A percentile compares a stretch with the other conserved stretches of the same genome.
These are phyloP conservation scores for Plectropomus leopardus DNA, from an alignment of 2,113 vertebrate genomes.

Conservation along the genomic window DNA sequence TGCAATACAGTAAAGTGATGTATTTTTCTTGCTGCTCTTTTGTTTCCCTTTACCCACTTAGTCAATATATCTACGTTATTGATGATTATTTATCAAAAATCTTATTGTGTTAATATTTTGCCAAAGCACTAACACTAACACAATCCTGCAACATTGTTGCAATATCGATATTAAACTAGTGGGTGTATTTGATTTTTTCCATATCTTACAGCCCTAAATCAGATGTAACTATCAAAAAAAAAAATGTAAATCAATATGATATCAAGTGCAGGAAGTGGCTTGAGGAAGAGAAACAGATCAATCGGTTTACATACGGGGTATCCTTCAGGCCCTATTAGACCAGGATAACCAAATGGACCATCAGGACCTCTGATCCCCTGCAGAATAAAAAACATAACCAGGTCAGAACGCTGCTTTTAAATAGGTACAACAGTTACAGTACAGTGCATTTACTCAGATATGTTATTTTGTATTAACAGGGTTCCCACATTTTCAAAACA, in stretches of 20 bases:
- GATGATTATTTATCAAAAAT: too few species aligned
- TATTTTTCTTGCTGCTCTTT: too few species aligned
- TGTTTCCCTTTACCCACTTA: too few species aligned
- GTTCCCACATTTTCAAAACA: too few species aligned
- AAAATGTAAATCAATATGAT: neutral
- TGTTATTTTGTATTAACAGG: neutral
- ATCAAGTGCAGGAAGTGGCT: neutral
- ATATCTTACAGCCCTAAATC: too few species aligned
- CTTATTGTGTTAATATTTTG: too few species aligned
- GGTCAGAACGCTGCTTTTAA: neutral
- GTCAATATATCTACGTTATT: too few species aligned
- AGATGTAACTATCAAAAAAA: neutral
- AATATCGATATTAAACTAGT: too few species aligned
- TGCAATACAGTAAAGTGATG: too few species aligned
- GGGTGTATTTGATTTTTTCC: too few species aligned
- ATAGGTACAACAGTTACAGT: neutral
- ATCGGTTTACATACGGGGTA: constrained; percentile 73
- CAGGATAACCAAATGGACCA: constrained; percentile 84
- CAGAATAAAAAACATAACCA: constrained; percentile 25
- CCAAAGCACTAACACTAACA: too few species aligned
- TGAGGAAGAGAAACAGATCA: neutral
- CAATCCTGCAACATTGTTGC: too few species aligned
- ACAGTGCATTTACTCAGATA: neutral
- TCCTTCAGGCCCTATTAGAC: constrained; percentile 86
- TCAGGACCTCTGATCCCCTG: constrained; percentile 87